Evolutionary conservation across 1,140 invertebrate species (phyloP).

Genomic region (Solenopsis invicta): DNA sequence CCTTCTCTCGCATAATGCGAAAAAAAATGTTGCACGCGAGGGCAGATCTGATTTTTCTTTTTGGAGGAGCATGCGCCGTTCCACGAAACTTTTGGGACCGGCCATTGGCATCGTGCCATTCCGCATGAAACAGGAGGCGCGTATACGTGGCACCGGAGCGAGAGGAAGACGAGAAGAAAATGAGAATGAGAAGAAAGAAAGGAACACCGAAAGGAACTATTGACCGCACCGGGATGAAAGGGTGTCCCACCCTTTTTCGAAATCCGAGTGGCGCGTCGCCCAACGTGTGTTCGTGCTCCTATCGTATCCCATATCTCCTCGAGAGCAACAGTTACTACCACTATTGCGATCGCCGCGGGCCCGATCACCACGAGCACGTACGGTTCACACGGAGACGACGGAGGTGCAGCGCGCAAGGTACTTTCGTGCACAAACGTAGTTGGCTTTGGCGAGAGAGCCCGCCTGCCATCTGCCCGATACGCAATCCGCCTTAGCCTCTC

Average conservation of each 20-base stretch:
- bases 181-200: constrained; percentile 50
- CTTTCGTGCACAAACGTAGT: constrained; percentile 44
- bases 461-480: constrained; percentile 84
- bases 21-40: constrained; percentile 54
- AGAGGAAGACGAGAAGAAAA: constrained; percentile 18
- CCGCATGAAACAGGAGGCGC: constrained; percentile 35
- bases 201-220: constrained; percentile 73
- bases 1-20: constrained; percentile 29
- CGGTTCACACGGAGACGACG: background rate
- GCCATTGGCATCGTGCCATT: constrained; percentile 40
- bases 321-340: constrained; percentile 57
- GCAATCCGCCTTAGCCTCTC: constrained; percentile 78
- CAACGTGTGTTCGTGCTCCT: constrained; percentile 64
- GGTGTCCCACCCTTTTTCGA: constrained; percentile 77
- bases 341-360: constrained; percentile 9
- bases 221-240: constrained; percentile 78
- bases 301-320: constrained; percentile 42
- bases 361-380: background rate
- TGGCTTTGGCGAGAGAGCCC: constrained; percentile 72
- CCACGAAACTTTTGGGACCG: constrained; percentile 41
- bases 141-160: constrained; percentile 29
- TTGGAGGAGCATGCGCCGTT: background rate
- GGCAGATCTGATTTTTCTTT: constrained; percentile 50
- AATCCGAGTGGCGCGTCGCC: constrained; percentile 73
- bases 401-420: constrained; percentile 58